phyloP scores from a whole-genome alignment of 2,113 vertebrate species.

The Neomonachus schauinslandi region DNA sequence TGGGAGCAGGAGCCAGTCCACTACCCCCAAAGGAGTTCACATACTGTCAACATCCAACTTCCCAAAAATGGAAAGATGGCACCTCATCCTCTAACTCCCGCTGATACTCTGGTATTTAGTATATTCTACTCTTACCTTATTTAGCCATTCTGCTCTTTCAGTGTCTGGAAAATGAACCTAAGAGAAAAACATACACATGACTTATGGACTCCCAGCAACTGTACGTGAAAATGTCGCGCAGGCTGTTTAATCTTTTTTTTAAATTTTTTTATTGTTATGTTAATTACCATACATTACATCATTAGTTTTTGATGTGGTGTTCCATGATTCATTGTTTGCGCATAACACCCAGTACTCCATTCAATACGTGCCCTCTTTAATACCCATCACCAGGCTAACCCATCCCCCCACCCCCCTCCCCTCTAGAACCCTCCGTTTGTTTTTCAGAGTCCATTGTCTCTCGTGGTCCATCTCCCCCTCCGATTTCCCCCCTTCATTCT shows the following conservation, averaged over 20 bases:
- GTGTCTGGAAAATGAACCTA: slow-evolving; percentile 98
- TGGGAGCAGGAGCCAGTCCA: not conserved
- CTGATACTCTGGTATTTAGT: not conserved
- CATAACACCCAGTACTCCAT: too few species aligned
- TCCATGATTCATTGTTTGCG: too few species aligned
- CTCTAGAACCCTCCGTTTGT: too few species aligned
- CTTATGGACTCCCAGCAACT: not conserved
- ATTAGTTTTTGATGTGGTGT: too few species aligned
- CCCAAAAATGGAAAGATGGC: slow-evolving; percentile 43
- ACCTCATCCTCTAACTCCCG: not conserved
- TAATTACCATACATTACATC: too few species aligned
- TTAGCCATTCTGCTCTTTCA: slow-evolving; percentile 98
- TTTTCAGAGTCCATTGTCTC: too few species aligned
- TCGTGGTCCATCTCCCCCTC: too few species aligned
- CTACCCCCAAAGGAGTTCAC: not conserved
- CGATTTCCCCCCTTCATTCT: too few species aligned
- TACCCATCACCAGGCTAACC: too few species aligned
- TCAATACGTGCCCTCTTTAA: too few species aligned
- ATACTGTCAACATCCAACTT: not conserved
- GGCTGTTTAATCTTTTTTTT: not conserved
- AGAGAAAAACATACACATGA: slow-evolving; percentile 61
- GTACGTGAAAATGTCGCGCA: not conserved
- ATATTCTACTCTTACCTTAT: slow-evolving; percentile 91
- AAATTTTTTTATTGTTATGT: too few species aligned
- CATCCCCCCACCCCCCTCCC: too few species aligned